Evolutionary conservation across 92 coral and sea anemone species (phyloP), one percentile per base, ranked within the genome.

Genomic region (Parazoanthus swiftii): DNA sequence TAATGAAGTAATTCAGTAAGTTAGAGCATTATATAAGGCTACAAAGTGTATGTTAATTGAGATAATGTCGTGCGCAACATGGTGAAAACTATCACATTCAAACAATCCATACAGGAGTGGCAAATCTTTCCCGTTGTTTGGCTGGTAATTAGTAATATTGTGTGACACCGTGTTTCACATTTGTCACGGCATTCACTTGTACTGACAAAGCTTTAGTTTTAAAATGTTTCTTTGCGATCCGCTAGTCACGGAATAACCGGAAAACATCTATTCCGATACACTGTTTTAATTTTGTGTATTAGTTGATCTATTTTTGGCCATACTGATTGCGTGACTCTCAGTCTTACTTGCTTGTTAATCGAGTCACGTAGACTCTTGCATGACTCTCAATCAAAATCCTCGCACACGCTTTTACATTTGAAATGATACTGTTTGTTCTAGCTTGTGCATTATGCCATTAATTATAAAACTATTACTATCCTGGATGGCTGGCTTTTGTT

Each of bases 361-460:
- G 65, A 77, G 81, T 78, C 81, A 78, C 67, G 63, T 18, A 79
- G 43, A 48, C 67, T 25, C 20, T 79, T 72, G 42, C 76, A 42
- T 72, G 76, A 72, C 42, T 26, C 39, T 72, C 70, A 21, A 20
- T 63, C 70, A 18, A 18, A 23, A 18, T 1, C 70, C 25, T 63
- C n/a, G 4, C 70, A 63, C 70, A 8, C 39, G 76, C n/a, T 72
- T 10, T 7, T 72, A 26, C 4, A 54, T 54, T 54, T 54, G 59
- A 54, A 54, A 54, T 54, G 59, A 54, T 54, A 63, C 70, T 63
- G 70, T 63, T 63, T 63, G 70, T 63, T 63, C 70, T 14, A 1
- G 26, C 21, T 18, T 63, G 26, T 4, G 25, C 70, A 63, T 63
- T 29, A 29, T 29, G 33, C 33, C 33, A 29, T 29, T 63, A 63